Evolutionary conservation across 2,888 invertebrate genomes (phyloP).

Genomic region (Ophion slaviceki): DNA sequence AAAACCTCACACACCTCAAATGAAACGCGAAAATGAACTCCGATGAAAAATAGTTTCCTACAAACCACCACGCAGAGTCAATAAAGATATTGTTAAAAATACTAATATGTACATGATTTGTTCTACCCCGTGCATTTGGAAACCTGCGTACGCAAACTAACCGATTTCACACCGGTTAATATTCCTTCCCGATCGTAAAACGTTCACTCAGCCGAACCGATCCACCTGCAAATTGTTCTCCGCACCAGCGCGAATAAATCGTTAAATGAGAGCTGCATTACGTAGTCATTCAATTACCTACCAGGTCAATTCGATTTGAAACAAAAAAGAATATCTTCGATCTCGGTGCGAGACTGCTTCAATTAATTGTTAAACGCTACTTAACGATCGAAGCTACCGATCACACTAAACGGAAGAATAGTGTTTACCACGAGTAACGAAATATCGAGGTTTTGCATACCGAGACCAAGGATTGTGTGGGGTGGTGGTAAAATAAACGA

Average conservation of each 20-base stretch:
- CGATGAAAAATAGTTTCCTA: too few relatives aligned
- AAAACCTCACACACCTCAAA: too few relatives aligned
- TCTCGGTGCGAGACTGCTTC: not conserved
- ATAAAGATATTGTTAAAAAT: too few relatives aligned
- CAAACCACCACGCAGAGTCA: too few relatives aligned
- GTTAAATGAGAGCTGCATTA: too few relatives aligned
- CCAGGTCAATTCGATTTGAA: not conserved
- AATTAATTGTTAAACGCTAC: not conserved
- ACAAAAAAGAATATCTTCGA: not conserved
- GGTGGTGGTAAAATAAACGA: not conserved
- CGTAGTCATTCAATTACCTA: too few relatives aligned
- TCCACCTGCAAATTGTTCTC: too few relatives aligned
- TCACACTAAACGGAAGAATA: not conserved
- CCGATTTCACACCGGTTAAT: not conserved
- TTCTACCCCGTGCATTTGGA: too few relatives aligned
- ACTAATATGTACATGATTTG: too few relatives aligned
- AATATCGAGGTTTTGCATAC: not conserved
- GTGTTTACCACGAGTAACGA: not conserved
- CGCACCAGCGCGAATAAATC: too few relatives aligned
- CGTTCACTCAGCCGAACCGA: not conserved
- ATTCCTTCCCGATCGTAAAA: not conserved
- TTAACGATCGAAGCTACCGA: not conserved
- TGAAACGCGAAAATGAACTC: too few relatives aligned
- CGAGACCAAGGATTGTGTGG: not conserved
- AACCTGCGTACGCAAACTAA: not conserved